Evolutionary conservation across 2,888 invertebrate genomes (phyloP).

Genomic region (Hirtodrosophila alboralis): DNA sequence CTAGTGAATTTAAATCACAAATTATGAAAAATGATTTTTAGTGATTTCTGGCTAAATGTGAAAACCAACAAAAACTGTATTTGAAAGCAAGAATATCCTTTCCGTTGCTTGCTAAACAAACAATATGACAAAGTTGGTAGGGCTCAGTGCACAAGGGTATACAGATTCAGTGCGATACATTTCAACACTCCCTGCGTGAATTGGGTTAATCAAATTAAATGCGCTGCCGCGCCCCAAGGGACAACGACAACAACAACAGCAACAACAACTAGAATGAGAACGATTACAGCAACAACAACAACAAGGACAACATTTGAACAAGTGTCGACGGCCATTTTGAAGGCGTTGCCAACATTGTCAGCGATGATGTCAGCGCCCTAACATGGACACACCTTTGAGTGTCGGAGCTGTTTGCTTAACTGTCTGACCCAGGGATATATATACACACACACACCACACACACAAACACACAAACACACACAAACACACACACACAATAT

Average conservation of each 20-base stretch:
- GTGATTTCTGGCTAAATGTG: too few species aligned
- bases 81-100: too few species aligned
- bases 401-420: constrained; percentile 68
- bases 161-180: constrained; percentile 28
- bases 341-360: constrained; percentile 70
- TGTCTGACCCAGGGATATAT: constrained; percentile 52
- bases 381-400: constrained; percentile 72
- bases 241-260: constrained; percentile 27
- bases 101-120: not conserved
- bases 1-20: too few species aligned
- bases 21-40: too few species aligned
- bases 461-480: constrained; percentile 10
- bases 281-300: constrained; percentile 20
- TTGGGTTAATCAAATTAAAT: constrained; percentile 82
- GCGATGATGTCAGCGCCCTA: constrained; percentile 72
- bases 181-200: constrained; percentile 55
- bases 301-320: constrained; percentile 21
- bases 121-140: constrained; percentile 1
- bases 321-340: constrained; percentile 55
- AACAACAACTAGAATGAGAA: constrained; percentile 4
- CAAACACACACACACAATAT: constrained; percentile 13
- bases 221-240: constrained; percentile 72
- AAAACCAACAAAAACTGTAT: too few species aligned
- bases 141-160: constrained; percentile 9
- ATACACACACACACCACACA: constrained; percentile 18